A percentile compares a stretch with the other conserved stretches of the same genome.
These are phyloP conservation scores for Eupithecia subfuscata DNA, from an alignment of 2,888 invertebrate species.

Conservation along the genomic window DNA sequence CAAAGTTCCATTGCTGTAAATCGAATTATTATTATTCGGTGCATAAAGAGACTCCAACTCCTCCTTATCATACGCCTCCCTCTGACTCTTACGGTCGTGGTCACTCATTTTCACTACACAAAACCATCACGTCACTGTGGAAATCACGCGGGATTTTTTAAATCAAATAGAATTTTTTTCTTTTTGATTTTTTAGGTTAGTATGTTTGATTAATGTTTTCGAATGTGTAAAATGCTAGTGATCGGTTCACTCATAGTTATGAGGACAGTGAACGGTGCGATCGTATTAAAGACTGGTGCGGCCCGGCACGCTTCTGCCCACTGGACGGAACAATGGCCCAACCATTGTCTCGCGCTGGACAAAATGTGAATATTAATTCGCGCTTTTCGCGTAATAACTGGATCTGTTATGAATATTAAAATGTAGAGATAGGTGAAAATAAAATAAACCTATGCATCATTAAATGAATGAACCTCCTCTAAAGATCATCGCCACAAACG, in stretches of 20 bases:
- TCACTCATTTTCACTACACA: conserved; percentile 70
- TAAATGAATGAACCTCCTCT: no score
- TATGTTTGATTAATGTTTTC: neutral
- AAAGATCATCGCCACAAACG: neutral
- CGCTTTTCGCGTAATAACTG: conserved; percentile 37
- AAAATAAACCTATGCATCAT: conserved; percentile 4
- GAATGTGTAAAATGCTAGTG: conserved; percentile 25
- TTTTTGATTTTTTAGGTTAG: neutral
- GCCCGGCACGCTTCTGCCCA: conserved; percentile 63
- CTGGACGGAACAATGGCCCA: conserved; percentile 60
- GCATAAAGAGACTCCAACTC: conserved; percentile 71
- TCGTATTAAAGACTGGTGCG: conserved; percentile 70
- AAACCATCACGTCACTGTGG: conserved; percentile 45
- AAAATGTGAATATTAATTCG: conserved; percentile 77
- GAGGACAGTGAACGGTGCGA: conserved; percentile 79
- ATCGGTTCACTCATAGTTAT: conserved; percentile 69
- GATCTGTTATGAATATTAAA: conserved; percentile 39
- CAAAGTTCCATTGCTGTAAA: conserved; percentile 84
- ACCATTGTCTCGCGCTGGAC: conserved; percentile 70
- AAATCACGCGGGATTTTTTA: neutral
- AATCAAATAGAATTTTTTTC: neutral
- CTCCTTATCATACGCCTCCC: conserved; percentile 60
- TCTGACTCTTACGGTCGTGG: conserved; percentile 65
- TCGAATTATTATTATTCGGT: conserved; percentile 76
- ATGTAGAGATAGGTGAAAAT: conserved; percentile 39